Base-by-base conservation (phyloP, 2,888 invertebrate genomes). In the Cynaeus angustus region DNA sequence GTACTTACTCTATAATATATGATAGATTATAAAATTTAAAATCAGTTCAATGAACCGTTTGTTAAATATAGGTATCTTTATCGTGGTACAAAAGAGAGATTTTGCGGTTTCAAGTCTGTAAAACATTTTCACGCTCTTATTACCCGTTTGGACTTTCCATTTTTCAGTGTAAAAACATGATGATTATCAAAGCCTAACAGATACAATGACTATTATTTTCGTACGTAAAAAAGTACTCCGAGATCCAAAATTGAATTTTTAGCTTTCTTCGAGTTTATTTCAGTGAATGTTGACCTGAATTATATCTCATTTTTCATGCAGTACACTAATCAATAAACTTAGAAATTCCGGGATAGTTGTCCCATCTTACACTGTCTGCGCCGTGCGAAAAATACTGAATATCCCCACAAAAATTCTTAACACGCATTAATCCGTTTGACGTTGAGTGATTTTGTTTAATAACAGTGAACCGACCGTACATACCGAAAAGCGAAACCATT, bases 401-500 rank as follows among this genome's bases (percentile, higher is more conserved):
- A n/a, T 48, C 21, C 21, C 16, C 12, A 16, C 12, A 50, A 13
- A 50, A n/a, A 4, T 7, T 1, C 50, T 4, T 6, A 10, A 30
- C n/a, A 12, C n/a, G 30, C 50, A 9, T 50, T 26, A 50, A 50
- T 50, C n/a, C 12, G 3, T 53, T 12, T 13, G 53, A 56, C 43
- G 33, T 38, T 56, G 56, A 56, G 5, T 38, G 13, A 56, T 41
- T 38, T 38, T 56, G 38, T 56, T 56, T 56, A 56, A 56, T 56
- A 56, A 38, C 28, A 46, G 26, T 10, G 21, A 16, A 9, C 10
- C 48, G n/a, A 1, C 2, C 21, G 9, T 33, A 4, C 16, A 8
- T 26, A 50, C 50, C 12, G 26, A 56, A n/a, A 41, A 41, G 12
- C 26, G 43, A 16, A 38, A 9, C 9, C 21, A 10, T 41, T 56